phyloP scores from a whole-genome alignment of 1,140 invertebrate genomes.

The Penaeus indicus region DNA sequence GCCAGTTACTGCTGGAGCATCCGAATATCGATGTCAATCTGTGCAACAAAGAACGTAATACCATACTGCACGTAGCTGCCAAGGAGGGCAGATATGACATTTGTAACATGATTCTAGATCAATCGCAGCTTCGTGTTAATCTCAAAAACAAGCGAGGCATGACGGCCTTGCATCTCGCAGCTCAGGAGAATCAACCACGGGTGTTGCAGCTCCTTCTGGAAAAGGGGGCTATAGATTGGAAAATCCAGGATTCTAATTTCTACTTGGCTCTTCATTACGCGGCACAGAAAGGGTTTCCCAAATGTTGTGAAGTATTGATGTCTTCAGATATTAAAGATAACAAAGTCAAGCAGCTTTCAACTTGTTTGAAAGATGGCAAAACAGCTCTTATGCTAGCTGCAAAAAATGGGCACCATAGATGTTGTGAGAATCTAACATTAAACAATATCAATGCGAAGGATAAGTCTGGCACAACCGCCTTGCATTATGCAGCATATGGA shows the following conservation, averaged over 20 bases:
- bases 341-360: conserved; percentile 35
- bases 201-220: conserved; percentile 34
- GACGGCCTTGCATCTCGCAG: conserved; percentile 43
- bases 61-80: conserved; percentile 36
- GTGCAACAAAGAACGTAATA: conserved; percentile 30
- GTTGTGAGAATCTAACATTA: conserved; percentile 35
- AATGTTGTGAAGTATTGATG: conserved; percentile 47
- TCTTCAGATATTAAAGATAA: neutral
- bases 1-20: conserved; percentile 26
- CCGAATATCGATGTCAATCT: conserved; percentile 25
- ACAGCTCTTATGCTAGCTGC: conserved; percentile 54
- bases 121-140: neutral
- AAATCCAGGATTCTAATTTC: conserved; percentile 32
- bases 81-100: conserved; percentile 28
- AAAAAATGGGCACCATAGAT: conserved; percentile 44
- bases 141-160: conserved; percentile 45
- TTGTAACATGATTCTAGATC: conserved; percentile 21
- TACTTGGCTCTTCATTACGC: conserved; percentile 48
- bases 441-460: conserved; percentile 44
- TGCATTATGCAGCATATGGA: conserved; percentile 45
- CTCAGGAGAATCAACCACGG: conserved; percentile 45
- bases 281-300: conserved; percentile 50
- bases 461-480: conserved; percentile 39
- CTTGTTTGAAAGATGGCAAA: conserved; percentile 39
- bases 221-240: conserved; percentile 37